Evolutionary conservation across 2,797 vertebrate species (phyloP), one percentile per base, ranked within the genome.

Genomic region (Brachyalestes nurse): DNA sequence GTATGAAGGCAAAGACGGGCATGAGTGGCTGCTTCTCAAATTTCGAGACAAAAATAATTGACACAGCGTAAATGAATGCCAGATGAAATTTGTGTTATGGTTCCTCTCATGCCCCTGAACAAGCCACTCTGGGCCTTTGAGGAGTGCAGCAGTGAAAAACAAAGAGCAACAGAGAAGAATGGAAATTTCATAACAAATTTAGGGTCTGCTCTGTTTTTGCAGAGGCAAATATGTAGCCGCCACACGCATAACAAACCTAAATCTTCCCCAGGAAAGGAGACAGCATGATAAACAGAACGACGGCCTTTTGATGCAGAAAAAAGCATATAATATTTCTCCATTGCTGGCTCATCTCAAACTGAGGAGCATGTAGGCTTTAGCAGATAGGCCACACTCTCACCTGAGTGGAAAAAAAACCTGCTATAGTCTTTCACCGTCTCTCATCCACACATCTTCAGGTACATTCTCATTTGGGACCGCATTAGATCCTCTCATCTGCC

Each of bases 401-500:
- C 61, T 67, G 61, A 65, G 60, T 65, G 74, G 61, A 34, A 34
- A 65, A 34, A 34, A 65, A 65, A 38, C 49, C 75, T 21, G 55
- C 72, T 57, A 17, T 9, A 5, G 40, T 21, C 51, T 57, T 34
- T 45, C 53, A 49, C 17, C 60, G 16, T 75, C 42, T 70, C 53
- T 67, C 65, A 47, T 71, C 77, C 40, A 67, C 78, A 73, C n/a
- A 57, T 65, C 21, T 34, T 75, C 78, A 75, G 17, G 64, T 81
- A 45, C 64, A 25, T 51, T 69, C 79, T 81, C 65, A 76, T 81
- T 61, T 60, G 55, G 28, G 42, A 60, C 53, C 64, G 10, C 65
- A 81, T 76, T 75, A 76, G 69, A 72, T 60, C 28, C 64, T 70
- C 79, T 70, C 73, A 49, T 74, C 78, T 74, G 53, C 51, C 61